Evolutionary conservation across 2,888 invertebrate genomes (phyloP).

Genomic region (Timandra comae): DNA sequence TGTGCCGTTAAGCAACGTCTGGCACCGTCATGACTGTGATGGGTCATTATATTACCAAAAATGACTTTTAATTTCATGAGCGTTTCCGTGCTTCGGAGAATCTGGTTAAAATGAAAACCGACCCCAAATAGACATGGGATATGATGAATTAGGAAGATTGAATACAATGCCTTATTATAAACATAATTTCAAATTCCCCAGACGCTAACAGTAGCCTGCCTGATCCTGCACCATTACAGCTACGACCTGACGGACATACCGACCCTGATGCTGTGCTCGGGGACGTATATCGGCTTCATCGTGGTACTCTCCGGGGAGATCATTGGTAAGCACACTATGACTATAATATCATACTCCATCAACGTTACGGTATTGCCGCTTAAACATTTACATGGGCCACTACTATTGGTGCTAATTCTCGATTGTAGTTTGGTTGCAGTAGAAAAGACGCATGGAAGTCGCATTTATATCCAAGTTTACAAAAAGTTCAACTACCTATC

Average conservation of each 20-base stretch:
- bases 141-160: too few species aligned
- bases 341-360: constrained; percentile 2
- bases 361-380: background rate
- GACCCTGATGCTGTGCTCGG: constrained; percentile 64
- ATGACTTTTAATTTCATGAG: too few species aligned
- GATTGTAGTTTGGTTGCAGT: too few species aligned
- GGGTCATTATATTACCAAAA: too few species aligned
- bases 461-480: background rate
- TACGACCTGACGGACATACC: constrained; percentile 63
- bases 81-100: too few species aligned
- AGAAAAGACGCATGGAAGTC: background rate
- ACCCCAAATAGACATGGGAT: too few species aligned
- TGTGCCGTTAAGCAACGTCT: too few species aligned
- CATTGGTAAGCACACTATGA: constrained; percentile 44
- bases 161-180: too few species aligned
- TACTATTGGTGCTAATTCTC: background rate
- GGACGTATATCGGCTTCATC: constrained; percentile 63
- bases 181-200: too few species aligned
- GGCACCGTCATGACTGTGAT: too few species aligned
- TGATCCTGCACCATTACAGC: constrained; percentile 60
- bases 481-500: too few species aligned
- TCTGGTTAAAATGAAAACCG: too few species aligned
- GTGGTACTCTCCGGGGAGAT: constrained; percentile 65
- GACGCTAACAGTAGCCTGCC: constrained; percentile 54
- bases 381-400: background rate